These are phyloP conservation scores for Anniella stebbinsi DNA, from an alignment of 2,797 vertebrate species.

Conservation along the genomic window DNA sequence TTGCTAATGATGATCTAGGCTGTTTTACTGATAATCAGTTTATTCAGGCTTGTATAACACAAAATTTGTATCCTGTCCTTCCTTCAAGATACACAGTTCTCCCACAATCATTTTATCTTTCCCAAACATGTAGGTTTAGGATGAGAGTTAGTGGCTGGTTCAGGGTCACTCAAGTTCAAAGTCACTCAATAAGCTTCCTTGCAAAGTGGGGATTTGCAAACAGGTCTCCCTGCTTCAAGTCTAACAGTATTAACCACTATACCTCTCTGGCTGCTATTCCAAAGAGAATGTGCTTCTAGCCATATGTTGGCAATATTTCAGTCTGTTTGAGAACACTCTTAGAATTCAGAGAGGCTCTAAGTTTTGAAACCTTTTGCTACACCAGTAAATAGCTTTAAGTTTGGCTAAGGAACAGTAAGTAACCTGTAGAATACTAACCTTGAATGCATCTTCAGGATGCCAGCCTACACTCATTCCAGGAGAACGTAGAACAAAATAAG, in stretches of 20 bases:
- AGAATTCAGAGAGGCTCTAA: neutral
- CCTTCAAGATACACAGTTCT: neutral
- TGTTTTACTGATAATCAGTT: neutral
- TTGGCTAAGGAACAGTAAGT: neutral
- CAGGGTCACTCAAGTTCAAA: neutral
- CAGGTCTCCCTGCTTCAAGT: neutral
- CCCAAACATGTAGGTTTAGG: neutral
- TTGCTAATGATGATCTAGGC: neutral
- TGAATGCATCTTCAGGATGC: constrained; percentile 94
- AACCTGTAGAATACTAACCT: constrained; percentile 79
- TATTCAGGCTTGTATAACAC: neutral
- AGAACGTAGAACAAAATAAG: constrained; percentile 89
- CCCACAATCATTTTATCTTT: neutral
- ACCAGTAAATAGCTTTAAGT: constrained; percentile 18
- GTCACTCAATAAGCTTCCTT: neutral
- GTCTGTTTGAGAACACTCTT: neutral
- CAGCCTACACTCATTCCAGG: constrained; percentile 97
- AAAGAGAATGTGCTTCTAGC: neutral
- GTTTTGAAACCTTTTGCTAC: neutral
- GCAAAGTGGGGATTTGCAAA: neutral
- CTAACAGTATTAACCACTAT: neutral
- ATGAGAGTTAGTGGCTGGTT: neutral
- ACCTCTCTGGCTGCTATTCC: neutral
- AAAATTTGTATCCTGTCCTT: neutral
- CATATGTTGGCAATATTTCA: neutral